These are phyloP conservation scores for Galerucella calmariensis DNA, from an alignment of 2,888 invertebrate species.

Conservation along the genomic window DNA sequence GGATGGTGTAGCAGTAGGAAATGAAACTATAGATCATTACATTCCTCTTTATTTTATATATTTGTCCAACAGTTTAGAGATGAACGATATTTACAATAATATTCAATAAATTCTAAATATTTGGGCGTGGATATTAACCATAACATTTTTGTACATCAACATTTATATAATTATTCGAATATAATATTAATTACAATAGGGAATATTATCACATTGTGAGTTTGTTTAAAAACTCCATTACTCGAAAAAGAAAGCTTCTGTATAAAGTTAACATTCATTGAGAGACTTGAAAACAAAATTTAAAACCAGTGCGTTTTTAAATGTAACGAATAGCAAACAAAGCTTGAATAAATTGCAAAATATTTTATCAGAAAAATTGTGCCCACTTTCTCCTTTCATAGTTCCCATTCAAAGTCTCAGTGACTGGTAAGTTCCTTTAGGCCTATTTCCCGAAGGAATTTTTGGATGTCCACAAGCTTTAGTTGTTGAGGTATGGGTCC, in stretches of 20 bases:
- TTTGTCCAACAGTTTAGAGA: constrained; percentile 29
- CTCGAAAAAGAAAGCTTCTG: not conserved
- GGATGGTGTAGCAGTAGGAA: not conserved
- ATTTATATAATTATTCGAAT: constrained; percentile 20
- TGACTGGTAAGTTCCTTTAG: too few relatives aligned
- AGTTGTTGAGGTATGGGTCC: too few relatives aligned
- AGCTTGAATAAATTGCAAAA: not conserved
- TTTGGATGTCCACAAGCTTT: too few relatives aligned
- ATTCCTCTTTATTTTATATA: constrained; percentile 23
- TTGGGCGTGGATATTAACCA: constrained; percentile 21
- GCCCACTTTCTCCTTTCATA: too few relatives aligned
- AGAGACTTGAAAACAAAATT: not conserved
- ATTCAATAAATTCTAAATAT: constrained; percentile 17
- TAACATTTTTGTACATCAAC: constrained; percentile 34
- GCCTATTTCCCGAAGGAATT: too few relatives aligned
- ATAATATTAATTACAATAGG: constrained; percentile 36
- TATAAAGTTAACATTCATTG: constrained; percentile 7
- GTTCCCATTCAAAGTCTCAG: too few relatives aligned
- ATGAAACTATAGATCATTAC: not conserved
- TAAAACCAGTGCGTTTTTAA: not conserved
- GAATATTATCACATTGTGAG: constrained; percentile 55
- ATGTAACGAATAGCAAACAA: too few relatives aligned
- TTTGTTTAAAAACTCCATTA: constrained; percentile 41
- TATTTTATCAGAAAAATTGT: not conserved
- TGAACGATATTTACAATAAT: constrained; percentile 29